Base-by-base conservation (phyloP, 2,113 vertebrate species). In the Athene noctua region DNA sequence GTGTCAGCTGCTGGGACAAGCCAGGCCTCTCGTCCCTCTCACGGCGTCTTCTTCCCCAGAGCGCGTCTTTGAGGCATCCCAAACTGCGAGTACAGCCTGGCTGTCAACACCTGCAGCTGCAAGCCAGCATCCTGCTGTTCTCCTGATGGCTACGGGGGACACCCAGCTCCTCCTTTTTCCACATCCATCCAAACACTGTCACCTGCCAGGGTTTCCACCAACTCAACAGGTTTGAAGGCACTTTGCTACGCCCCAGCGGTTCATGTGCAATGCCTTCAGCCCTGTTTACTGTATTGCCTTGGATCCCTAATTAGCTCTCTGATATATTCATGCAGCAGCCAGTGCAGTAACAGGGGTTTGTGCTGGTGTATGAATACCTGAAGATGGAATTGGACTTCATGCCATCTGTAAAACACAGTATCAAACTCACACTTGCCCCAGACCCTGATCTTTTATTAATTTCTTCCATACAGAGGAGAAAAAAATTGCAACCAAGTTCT, bases 371-470 rank as follows among this genome's bases (percentile, higher is more conserved):
- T 42, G 44, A 63, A 25, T 19, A 89, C 66, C 44, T 65, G 62
- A 66, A 42, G 34, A 55, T 34, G 54, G 70, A 85, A 85, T 12
- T 61, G 65, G 57, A 67, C 55, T 65, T 51, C 11, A 26, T 32
- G 38, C 32, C 68, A 36, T 62, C 67, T 70, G 29, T 80, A 88
- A 77, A 95, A 80, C 73, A 85, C 54, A 17, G 49, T 70, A 66
- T 65, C 75, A 86, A 86, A 82, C 30, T 87, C 70, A 54, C 36
- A n/a, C 21, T 61, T 92, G 84, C 73, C 65, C 54, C 54, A 81
- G 71, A 88, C 78, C 19, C 74, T 86, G 81, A 92, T 96, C 49
- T 95, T 95, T 97, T 92, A 93, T 96, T 96, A 95, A 94, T 92
- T 94, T 96, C 22, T 80, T 93, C 90, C 71, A 92, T 77, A 93